Evolutionary conservation across 2,888 invertebrate species (phyloP).

Genomic region (Catocala fraxini): DNA sequence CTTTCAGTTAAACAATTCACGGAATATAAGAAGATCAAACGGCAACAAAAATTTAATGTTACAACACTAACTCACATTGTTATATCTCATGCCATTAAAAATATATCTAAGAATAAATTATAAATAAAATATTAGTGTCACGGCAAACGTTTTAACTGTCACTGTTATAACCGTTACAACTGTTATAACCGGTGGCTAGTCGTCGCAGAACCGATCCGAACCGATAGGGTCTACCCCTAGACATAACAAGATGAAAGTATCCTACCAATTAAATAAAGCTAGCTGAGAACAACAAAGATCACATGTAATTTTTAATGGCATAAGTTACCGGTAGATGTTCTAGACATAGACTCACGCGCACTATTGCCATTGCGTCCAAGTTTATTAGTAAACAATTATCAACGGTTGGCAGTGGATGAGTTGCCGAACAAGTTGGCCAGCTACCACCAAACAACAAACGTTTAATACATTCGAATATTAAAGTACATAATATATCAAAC

Average conservation of each 20-base stretch:
- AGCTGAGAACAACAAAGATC: conserved; percentile 30
- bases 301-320: conserved; percentile 54
- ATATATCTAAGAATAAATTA: conserved; percentile 46
- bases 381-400: neutral
- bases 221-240: conserved; percentile 41
- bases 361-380: conserved; percentile 8
- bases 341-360: conserved; percentile 21
- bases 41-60: conserved; percentile 49
- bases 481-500: conserved; percentile 4
- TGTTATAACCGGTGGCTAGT: conserved; percentile 44
- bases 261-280: conserved; percentile 20
- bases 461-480: conserved; percentile 3
- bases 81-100: conserved; percentile 57
- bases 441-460: conserved; percentile 13
- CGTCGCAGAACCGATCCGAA: conserved; percentile 35
- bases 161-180: too few species aligned
- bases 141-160: conserved; percentile 39
- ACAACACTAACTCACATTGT: conserved; percentile 48
- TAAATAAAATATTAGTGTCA: conserved; percentile 43
- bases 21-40: conserved; percentile 37
- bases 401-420: conserved; percentile 25
- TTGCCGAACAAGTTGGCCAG: conserved; percentile 11
- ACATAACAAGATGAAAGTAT: conserved; percentile 35
- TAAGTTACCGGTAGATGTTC: conserved; percentile 34
- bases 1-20: conserved; percentile 55